Percentiles rank a stretch among this genome's conserved stretches.
phyloP scores from a whole-genome alignment of 1,140 invertebrate genomes.

The Brachionus rotundiformis region DNA sequence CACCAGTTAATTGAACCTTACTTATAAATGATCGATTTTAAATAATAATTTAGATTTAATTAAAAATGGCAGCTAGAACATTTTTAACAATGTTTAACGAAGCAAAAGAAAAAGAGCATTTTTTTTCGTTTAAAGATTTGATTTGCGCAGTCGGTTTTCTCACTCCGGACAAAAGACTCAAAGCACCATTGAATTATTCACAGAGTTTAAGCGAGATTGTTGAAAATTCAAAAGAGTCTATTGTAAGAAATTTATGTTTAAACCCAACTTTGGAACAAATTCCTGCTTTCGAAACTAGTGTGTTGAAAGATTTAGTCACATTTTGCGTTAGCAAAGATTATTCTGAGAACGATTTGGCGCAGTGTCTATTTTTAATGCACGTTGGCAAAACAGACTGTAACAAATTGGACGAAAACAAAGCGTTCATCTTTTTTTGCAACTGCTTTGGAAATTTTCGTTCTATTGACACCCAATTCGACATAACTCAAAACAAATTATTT shows the following conservation, averaged over 20 bases:
- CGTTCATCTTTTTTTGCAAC: neutral
- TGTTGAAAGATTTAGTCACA: neutral
- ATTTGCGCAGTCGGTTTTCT: neutral
- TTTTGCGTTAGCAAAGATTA: neutral
- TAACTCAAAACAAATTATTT: neutral
- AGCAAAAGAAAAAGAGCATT: neutral
- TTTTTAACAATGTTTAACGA: neutral
- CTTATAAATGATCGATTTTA: neutral
- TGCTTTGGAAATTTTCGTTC: neutral
- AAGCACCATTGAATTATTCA: neutral
- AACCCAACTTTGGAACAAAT: neutral
- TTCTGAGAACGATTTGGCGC: neutral
- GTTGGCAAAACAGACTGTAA: neutral
- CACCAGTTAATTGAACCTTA: too few relatives aligned
- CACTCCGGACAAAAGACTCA: neutral
- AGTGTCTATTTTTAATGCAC: neutral
- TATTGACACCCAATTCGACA: neutral
- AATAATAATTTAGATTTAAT: conserved; percentile 3
- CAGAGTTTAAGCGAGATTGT: neutral
- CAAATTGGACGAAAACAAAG: neutral
- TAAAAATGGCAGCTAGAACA: neutral
- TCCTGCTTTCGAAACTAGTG: neutral
- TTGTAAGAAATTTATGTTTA: neutral
- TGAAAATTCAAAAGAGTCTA: conserved; percentile 16
- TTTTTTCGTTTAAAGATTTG: neutral